phyloP scores from a whole-genome alignment of 2,113 vertebrate species.

The Amphilophus citrinellus region DNA sequence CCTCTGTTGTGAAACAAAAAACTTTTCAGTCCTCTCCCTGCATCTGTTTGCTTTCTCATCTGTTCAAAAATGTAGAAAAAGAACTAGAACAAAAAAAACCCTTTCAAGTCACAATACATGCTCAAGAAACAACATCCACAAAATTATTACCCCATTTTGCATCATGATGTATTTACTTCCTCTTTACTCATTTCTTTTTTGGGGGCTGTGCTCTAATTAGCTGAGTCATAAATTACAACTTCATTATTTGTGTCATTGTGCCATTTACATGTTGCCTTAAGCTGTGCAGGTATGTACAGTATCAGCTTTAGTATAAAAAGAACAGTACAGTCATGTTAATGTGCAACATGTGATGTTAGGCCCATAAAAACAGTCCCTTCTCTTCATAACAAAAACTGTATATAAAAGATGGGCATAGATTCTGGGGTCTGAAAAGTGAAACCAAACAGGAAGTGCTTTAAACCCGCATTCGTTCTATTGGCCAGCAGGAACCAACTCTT shows the following conservation, averaged over 20 bases:
- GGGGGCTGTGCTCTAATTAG: conserved; percentile 28
- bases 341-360: neutral
- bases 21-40: neutral
- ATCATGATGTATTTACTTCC: conserved; percentile 23
- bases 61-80: neutral
- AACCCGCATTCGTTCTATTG: neutral
- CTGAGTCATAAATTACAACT: neutral
- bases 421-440: neutral
- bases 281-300: neutral
- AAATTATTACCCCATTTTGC: conserved; percentile 36
- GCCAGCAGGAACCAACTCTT: neutral
- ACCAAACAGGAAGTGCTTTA: neutral
- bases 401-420: neutral
- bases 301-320: neutral
- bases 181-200: neutral
- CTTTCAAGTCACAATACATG: neutral
- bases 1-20: conserved; percentile 9
- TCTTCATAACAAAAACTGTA: neutral
- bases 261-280: neutral
- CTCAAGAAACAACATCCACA: neutral
- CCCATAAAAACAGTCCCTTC: too few relatives aligned
- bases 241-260: conserved; percentile 25
- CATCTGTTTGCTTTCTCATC: neutral
- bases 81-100: neutral
- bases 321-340: conserved; percentile 15